phyloP scores from a whole-genome alignment of 2,113 vertebrate species.

The Ariopsis seemanni region DNA sequence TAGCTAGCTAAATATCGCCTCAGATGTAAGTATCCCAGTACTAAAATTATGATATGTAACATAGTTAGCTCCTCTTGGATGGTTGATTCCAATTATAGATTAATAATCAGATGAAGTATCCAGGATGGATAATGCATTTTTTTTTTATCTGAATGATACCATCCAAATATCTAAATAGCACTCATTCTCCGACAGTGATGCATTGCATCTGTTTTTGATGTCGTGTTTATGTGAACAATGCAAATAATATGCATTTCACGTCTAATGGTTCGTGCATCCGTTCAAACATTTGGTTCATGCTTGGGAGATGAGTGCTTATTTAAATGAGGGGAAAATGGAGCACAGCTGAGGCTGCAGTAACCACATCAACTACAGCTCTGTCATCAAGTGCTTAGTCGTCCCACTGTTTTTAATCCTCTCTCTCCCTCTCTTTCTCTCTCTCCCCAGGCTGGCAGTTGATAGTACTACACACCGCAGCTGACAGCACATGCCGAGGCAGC shows the following conservation, averaged over 20 bases:
- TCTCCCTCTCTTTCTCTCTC: constrained; percentile 43
- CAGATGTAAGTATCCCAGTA: background rate
- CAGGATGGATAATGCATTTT: background rate
- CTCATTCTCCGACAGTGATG: background rate
- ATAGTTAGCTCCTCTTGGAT: background rate
- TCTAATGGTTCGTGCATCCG: background rate
- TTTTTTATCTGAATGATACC: too few species aligned
- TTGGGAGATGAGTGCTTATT: background rate
- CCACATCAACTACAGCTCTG: constrained; percentile 61
- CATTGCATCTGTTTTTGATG: background rate
- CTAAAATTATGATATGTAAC: background rate
- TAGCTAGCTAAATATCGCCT: background rate
- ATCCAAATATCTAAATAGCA: background rate
- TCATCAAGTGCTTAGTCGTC: constrained; percentile 60
- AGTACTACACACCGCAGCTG: constrained; percentile 75
- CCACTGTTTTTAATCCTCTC: constrained; percentile 48
- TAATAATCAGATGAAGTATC: background rate
- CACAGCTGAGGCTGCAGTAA: constrained; percentile 55
- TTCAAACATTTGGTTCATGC: background rate
- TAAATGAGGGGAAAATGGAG: constrained; percentile 14
- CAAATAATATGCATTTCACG: background rate
- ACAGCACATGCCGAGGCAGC: constrained; percentile 75
- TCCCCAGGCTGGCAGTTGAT: constrained; percentile 49
- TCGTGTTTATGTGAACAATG: background rate
- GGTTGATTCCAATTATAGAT: background rate